phyloP scores from a whole-genome alignment of 2,113 vertebrate species.

The Camelus bactrianus region DNA sequence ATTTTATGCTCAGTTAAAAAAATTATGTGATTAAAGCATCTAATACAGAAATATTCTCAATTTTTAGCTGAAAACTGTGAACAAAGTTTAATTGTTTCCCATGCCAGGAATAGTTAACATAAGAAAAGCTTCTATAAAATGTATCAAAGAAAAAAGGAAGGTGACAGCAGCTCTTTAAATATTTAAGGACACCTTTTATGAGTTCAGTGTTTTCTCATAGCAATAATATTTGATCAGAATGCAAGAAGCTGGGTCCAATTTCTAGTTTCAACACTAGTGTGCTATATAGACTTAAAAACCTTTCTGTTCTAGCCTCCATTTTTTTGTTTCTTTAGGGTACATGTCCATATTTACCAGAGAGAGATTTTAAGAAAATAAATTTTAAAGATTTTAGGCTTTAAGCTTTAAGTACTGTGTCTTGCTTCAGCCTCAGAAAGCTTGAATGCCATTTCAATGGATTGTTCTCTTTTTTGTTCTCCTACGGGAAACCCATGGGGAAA shows the following conservation, averaged over 20 bases:
- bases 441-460: conserved; percentile 51
- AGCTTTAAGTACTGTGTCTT: conserved; percentile 29
- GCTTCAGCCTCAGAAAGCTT: conserved; percentile 35
- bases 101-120: conserved; percentile 38
- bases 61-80: conserved; percentile 48
- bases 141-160: conserved; percentile 38
- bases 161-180: conserved; percentile 52
- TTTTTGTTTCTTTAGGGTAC: background rate
- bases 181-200: conserved; percentile 54
- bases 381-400: conserved; percentile 47
- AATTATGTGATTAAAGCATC: background rate
- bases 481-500: conserved; percentile 38
- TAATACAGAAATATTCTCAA: conserved; percentile 16
- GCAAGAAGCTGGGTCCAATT: background rate
- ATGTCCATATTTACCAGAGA: background rate
- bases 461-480: conserved; percentile 22
- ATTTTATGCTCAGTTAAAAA: conserved; percentile 32
- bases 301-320: background rate
- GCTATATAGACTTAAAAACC: background rate
- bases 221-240: conserved; percentile 52
- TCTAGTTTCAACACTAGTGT: background rate
- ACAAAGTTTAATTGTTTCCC: conserved; percentile 24
- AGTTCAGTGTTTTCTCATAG: conserved; percentile 36
- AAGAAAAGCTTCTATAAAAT: conserved; percentile 43
- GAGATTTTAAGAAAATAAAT: conserved; percentile 52